Evolutionary conservation across 2,888 invertebrate species (phyloP), one percentile per base, ranked within the genome.

Genomic region (Drosophila prolongata): DNA sequence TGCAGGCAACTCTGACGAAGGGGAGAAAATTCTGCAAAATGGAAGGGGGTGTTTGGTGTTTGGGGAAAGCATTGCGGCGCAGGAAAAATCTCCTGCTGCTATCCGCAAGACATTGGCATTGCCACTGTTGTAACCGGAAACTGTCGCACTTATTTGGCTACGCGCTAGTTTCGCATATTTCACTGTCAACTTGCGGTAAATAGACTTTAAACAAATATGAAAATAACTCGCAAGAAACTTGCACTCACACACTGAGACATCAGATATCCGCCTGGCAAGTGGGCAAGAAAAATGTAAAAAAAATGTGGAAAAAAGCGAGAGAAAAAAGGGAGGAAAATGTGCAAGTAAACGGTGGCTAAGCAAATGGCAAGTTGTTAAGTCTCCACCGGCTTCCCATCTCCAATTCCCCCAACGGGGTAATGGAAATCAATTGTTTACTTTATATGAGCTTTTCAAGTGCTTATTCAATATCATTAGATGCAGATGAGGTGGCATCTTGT

Each of bases 191-290:
- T 85, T 85, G 85, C 85, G 85, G 85, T 85, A 85, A 85, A 85
- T 85, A 85, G 86, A 86, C 85, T 85, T 85, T 85, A 85, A 86
- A 85, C 86, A 85, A 85, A 85, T 85, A 85, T 85, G 84, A 83
- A 85, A 83, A 83, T 85, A 84, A 80, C 86, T 84, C 71, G 83
- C 69, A 82, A 81, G 80, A 68, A 80, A 75, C 69, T 68, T 67
- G 71, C 53, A 57, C 54, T 43, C 46, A 56, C 52, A 16, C 16
- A 49, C 19, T 13, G 19, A 34, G 38, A 52, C 42, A 52, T 43
- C 46, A 30, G 40, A 54, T 46, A 55, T 46, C 49, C 56, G 58
- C 49, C n/a, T 14, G 43, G 43, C 73, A 76, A 67, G 62, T 75
- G 79, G 77, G 75, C 77, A 81, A 75, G 73, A 76, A 82, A 79